A percentile compares a stretch with the other conserved stretches of the same genome.
These are phyloP conservation scores for Caenorhabditis panamensis DNA, from an alignment of 2,888 invertebrate species.

Conservation along the genomic window DNA sequence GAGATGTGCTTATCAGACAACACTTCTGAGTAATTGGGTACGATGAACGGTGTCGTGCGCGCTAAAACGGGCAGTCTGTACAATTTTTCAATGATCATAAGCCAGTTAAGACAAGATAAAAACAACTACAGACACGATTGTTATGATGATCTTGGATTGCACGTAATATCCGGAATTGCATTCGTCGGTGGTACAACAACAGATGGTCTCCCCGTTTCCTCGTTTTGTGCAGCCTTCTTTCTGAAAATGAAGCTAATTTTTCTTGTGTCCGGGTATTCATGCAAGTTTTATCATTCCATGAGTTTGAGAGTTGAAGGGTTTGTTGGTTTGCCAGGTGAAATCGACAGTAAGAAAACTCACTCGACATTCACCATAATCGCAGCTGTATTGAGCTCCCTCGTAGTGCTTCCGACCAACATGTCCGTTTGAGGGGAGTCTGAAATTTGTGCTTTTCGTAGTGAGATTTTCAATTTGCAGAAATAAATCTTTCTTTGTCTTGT, in stretches of 20 bases:
- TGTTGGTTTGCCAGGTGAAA: slow-evolving; percentile 3
- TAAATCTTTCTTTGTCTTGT: neutral
- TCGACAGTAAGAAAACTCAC: slow-evolving; percentile 26
- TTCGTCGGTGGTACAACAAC: slow-evolving; percentile 57
- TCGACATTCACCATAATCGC: slow-evolving; percentile 58
- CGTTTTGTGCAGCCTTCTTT: slow-evolving; percentile 49
- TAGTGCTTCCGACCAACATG: slow-evolving; percentile 58
- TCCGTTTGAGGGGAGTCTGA: slow-evolving; percentile 59
- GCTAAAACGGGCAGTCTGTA: neutral
- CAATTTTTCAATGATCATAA: neutral
- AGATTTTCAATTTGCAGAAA: neutral
- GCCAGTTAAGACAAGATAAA: neutral
- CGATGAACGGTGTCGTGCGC: neutral
- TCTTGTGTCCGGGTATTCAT: too few species aligned
- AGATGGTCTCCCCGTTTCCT: slow-evolving; percentile 42
- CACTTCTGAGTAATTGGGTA: neutral
- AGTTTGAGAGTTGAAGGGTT: neutral
- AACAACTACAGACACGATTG: neutral
- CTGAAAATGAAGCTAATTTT: slow-evolving; percentile 48
- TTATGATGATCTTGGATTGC: neutral
- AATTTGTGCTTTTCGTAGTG: slow-evolving; percentile 2
- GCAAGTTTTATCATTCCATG: too few species aligned
- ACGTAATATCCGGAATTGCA: slow-evolving; percentile 35
- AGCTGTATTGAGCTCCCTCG: slow-evolving; percentile 62
- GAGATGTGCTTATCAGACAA: neutral